phyloP scores from a whole-genome alignment of 1,140 invertebrate species.

The Dinothrombium tinctorium region DNA sequence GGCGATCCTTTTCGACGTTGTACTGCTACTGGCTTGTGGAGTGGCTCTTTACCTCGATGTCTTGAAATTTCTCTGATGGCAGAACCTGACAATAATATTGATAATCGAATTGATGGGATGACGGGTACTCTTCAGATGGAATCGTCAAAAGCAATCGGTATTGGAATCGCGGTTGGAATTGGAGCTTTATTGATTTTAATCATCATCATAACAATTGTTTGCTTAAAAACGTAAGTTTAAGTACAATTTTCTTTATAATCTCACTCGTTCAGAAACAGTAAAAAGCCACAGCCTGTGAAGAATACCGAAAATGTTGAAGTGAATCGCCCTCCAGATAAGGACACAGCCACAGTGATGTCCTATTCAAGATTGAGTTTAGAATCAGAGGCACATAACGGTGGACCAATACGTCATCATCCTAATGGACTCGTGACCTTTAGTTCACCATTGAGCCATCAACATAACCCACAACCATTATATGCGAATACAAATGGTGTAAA shows the following conservation, averaged over 20 bases:
- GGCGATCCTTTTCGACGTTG: constrained; percentile 41
- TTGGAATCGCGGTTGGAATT: constrained; percentile 21
- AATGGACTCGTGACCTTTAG: constrained; percentile 17
- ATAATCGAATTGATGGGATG: background rate
- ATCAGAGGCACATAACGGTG: constrained; percentile 7
- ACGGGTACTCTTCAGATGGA: constrained; percentile 11
- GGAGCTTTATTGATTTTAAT: constrained; percentile 19
- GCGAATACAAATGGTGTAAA: no score
- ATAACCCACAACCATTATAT: constrained; percentile 6
- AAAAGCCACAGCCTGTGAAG: constrained; percentile 56
- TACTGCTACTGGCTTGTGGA: constrained; percentile 8
- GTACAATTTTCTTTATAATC: background rate
- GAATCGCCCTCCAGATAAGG: constrained; percentile 8
- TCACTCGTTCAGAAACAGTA: constrained; percentile 22
- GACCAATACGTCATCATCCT: constrained; percentile 11
- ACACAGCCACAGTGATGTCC: constrained; percentile 11
- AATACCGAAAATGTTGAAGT: constrained; percentile 61
- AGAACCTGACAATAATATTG: constrained; percentile 5
- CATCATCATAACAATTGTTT: constrained; percentile 20
- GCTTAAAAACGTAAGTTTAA: constrained; percentile 19
- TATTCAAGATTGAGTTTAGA: constrained; percentile 12
- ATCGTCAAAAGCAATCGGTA: constrained; percentile 19
- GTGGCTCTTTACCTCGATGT: constrained; percentile 15
- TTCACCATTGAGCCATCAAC: constrained; percentile 6
- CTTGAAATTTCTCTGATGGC: constrained; percentile 10